phyloP scores from a whole-genome alignment of 2,113 vertebrate species.

The Crotalus tigris region DNA sequence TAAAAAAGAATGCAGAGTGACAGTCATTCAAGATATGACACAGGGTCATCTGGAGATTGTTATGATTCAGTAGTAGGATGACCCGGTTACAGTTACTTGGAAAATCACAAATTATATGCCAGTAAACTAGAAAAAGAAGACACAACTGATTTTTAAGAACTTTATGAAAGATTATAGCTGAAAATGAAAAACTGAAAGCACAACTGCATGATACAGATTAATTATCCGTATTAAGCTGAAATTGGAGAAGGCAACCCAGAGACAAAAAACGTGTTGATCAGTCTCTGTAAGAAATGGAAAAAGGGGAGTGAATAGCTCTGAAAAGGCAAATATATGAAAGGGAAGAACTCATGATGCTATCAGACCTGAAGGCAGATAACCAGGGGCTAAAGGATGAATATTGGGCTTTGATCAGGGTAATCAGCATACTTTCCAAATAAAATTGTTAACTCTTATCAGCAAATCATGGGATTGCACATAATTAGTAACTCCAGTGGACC shows the following conservation, averaged over 20 bases:
- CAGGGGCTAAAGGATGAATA: constrained; percentile 99
- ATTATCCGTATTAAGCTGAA: constrained; percentile 88
- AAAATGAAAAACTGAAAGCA: constrained; percentile 96
- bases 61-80: constrained; percentile 78
- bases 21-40: constrained; percentile 76
- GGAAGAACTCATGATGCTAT: constrained; percentile 80
- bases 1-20: neutral
- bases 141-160: constrained; percentile 94
- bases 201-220: constrained; percentile 94
- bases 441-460: constrained; percentile 73
- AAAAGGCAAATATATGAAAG: neutral
- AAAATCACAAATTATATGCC: constrained; percentile 83
- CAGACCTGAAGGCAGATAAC: constrained; percentile 99
- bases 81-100: constrained; percentile 73
- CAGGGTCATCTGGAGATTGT: constrained; percentile 76
- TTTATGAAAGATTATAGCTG: constrained; percentile 95
- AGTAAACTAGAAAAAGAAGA: constrained; percentile 89
- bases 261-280: neutral
- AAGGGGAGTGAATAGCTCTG: neutral
- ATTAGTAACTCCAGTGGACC: constrained; percentile 80
- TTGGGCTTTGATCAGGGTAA: constrained; percentile 92
- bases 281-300: neutral
- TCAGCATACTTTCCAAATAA: constrained; percentile 96
- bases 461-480: constrained; percentile 86
- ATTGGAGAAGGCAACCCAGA: constrained; percentile 93